Conservation (phyloP, 2,797 vertebrate species). For the Karalla daura region DNA sequence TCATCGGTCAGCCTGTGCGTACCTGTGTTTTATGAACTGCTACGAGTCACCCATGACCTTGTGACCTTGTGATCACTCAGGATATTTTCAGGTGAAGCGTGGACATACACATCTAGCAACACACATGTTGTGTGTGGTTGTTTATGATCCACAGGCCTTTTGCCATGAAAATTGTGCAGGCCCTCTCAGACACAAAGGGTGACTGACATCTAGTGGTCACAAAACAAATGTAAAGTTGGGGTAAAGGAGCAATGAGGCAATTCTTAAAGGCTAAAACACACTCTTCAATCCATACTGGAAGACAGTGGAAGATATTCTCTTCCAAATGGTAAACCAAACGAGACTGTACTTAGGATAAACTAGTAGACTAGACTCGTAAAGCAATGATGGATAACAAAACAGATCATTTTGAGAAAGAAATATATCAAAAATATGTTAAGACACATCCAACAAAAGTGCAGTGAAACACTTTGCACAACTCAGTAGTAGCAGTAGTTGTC, state of each 20-base stretch:
- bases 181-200: background rate
- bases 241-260: background rate
- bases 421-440: no score
- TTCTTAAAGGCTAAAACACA: background rate
- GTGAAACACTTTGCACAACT: background rate
- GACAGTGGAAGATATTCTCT: background rate
- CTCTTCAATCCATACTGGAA: background rate
- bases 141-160: background rate
- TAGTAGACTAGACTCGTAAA: background rate
- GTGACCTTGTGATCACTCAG: conserved; percentile 34
- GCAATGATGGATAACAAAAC: no score
- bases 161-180: background rate
- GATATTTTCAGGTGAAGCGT: conserved; percentile 15
- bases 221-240: no score
- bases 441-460: no score
- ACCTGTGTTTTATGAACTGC: conserved; percentile 26
- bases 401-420: no score
- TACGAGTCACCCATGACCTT: conserved; percentile 29
- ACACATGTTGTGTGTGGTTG: background rate
- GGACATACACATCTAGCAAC: conserved; percentile 13
- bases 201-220: conserved; percentile 70
- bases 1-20: no score
- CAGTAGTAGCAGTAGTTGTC: background rate
- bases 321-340: background rate
- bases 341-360: background rate